phyloP scores from a whole-genome alignment of 2,797 vertebrate species.

The Sternarchorhynchus goeldii region DNA sequence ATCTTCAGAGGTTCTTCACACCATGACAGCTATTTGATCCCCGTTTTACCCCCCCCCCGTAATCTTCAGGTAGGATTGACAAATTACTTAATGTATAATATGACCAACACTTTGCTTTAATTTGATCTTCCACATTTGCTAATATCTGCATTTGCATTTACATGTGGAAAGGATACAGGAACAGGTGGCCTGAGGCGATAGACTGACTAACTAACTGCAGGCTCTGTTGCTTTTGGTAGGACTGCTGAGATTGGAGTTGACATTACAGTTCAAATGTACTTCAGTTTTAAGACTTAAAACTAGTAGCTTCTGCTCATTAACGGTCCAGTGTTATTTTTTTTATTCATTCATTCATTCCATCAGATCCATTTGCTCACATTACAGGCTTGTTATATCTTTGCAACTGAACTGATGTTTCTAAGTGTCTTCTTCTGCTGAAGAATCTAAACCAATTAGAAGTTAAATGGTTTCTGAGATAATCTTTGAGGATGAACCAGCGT shows the following conservation, averaged over 20 bases:
- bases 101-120: too few relatives aligned
- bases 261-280: neutral
- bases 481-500: neutral
- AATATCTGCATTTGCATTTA: too few relatives aligned
- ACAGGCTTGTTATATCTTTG: too few relatives aligned
- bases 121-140: too few relatives aligned
- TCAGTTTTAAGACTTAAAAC: neutral
- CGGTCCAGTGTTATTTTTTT: neutral
- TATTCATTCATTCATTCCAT: too few relatives aligned
- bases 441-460: neutral
- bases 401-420: neutral
- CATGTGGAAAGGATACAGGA: too few relatives aligned
- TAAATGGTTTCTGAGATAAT: neutral
- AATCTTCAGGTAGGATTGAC: conserved; percentile 28
- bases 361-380: too few relatives aligned
- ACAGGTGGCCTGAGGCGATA: too few relatives aligned
- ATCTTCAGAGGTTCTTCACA: conserved; percentile 9
- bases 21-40: conserved; percentile 25
- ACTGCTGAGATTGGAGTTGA: neutral
- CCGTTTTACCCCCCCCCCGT: neutral
- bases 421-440: neutral
- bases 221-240: neutral
- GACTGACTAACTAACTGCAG: neutral
- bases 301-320: neutral
- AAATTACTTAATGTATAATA: conserved; percentile 5